Percentiles rank a stretch among this genome's conserved stretches.
Conservation (phyloP, 53 echinoderm and acorn worm species). For the Actinopyga echinites region DNA sequence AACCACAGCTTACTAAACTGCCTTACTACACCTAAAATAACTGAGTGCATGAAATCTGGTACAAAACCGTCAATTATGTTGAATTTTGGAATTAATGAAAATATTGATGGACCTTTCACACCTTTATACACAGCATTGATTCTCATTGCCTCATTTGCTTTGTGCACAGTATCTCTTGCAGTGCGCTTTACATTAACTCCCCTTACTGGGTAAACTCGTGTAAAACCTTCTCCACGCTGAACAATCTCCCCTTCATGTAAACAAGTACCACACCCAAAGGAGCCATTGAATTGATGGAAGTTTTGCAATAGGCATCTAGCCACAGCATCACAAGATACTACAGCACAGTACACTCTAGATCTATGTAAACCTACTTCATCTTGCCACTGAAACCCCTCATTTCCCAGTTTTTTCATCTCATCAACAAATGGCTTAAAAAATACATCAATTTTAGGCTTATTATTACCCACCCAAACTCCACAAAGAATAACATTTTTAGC, state of each 20-base stretch:
- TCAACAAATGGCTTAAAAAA: slow-evolving; percentile 55
- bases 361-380: neutral
- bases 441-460: slow-evolving; percentile 39
- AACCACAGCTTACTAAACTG: slow-evolving; percentile 42
- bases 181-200: slow-evolving; percentile 11
- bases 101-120: slow-evolving; percentile 46
- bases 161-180: slow-evolving; percentile 4
- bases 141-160: neutral
- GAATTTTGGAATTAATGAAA: slow-evolving; percentile 23
- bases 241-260: slow-evolving; percentile 47
- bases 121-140: neutral
- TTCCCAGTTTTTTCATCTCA: slow-evolving; percentile 36
- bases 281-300: slow-evolving; percentile 58
- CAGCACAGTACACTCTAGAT: slow-evolving; percentile 25
- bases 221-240: slow-evolving; percentile 28
- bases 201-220: slow-evolving; percentile 33
- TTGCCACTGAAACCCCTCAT: slow-evolving; percentile 16
- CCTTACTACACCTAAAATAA: slow-evolving; percentile 44
- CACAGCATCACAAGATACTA: slow-evolving; percentile 52
- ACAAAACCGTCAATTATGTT: slow-evolving; percentile 40
- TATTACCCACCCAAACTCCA: slow-evolving; percentile 55
- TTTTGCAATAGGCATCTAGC: slow-evolving; percentile 42
- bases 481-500: slow-evolving; percentile 44
- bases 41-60: slow-evolving; percentile 48
- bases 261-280: slow-evolving; percentile 56